These are phyloP conservation scores for Dendrocincla tyrannina DNA, from an alignment of 2,797 vertebrate species.

Conservation along the genomic window DNA sequence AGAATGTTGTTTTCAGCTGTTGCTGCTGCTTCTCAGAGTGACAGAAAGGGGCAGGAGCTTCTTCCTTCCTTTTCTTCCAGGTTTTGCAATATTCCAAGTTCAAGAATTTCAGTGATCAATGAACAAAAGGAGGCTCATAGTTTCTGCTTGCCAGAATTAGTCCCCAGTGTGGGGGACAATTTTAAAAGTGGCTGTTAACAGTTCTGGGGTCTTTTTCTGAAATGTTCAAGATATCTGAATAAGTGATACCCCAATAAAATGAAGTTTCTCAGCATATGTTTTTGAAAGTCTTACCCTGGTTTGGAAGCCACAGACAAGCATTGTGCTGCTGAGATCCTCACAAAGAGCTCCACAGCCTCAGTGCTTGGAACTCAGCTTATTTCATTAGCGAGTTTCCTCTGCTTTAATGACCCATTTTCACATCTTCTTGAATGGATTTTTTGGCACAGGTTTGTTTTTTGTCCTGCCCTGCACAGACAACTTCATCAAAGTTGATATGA, in stretches of 20 bases:
- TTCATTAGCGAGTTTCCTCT: background rate
- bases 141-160: background rate
- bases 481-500: conserved; percentile 97
- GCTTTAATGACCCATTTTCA: background rate
- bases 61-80: background rate
- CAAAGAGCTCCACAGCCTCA: background rate
- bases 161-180: background rate
- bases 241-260: background rate
- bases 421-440: background rate
- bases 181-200: background rate
- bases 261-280: background rate
- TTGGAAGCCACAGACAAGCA: background rate
- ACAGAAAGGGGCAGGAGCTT: background rate
- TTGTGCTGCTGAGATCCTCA: background rate
- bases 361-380: background rate
- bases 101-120: background rate
- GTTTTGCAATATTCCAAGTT: background rate
- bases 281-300: background rate
- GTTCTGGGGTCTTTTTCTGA: background rate
- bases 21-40: background rate
- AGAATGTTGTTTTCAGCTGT: background rate
- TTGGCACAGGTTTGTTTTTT: conserved; percentile 88
- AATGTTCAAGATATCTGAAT: background rate
- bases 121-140: background rate
- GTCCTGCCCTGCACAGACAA: conserved; percentile 94